Evolutionary conservation across 1,140 invertebrate genomes (phyloP).

Genomic region (Conopomorpha cramerella): DNA sequence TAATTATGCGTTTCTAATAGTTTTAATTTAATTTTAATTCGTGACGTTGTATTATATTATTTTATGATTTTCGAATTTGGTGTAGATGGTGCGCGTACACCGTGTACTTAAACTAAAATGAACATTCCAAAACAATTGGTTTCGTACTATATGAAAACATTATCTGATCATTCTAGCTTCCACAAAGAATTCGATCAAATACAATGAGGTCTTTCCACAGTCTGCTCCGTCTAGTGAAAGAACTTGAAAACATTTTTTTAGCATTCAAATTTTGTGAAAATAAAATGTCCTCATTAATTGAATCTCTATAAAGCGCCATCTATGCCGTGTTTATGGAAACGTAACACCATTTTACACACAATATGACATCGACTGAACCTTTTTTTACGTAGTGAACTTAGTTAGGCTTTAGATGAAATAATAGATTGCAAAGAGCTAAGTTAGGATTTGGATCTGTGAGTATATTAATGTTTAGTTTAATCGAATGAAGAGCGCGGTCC

Average conservation of each 20-base stretch:
- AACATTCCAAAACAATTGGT: background rate
- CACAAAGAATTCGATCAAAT: background rate
- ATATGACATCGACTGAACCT: slow-evolving; percentile 59
- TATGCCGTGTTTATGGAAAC: no score
- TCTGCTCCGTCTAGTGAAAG: no score
- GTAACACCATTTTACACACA: slow-evolving; percentile 48
- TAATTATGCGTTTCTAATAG: slow-evolving; percentile 11
- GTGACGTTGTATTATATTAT: slow-evolving; percentile 6
- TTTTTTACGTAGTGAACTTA: slow-evolving; percentile 50
- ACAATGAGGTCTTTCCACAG: no score
- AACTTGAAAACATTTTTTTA: background rate
- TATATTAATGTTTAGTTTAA: background rate
- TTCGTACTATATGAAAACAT: background rate
- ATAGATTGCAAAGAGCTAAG: background rate
- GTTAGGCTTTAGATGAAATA: slow-evolving; percentile 10
- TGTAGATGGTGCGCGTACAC: background rate
- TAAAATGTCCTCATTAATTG: background rate
- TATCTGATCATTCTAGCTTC: background rate
- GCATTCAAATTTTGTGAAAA: background rate
- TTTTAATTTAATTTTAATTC: slow-evolving; percentile 17
- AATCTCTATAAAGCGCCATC: background rate
- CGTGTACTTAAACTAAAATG: background rate
- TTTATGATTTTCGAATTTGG: background rate
- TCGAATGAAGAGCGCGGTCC: slow-evolving; percentile 10
- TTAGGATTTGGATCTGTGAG: background rate